These are phyloP conservation scores for Meloidogyne floridensis DNA, from an alignment of 1,140 invertebrate genomes.

Conservation along the genomic window DNA sequence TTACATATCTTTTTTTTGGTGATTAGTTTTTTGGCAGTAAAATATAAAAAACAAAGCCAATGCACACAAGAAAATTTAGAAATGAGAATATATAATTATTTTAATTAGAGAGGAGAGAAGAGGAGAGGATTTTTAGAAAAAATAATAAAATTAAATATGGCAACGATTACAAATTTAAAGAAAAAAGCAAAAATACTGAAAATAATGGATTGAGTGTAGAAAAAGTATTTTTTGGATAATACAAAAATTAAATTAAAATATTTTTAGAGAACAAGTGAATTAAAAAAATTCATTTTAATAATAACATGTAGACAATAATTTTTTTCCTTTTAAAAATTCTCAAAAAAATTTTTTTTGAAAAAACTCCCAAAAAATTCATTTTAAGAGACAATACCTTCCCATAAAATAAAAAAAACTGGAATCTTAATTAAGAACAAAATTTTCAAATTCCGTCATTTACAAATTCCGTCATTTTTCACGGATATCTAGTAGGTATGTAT, in stretches of 20 bases:
- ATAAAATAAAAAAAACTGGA: too few species aligned
- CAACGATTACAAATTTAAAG: background rate
- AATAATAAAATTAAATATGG: background rate
- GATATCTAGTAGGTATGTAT: too few species aligned
- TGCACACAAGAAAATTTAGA: background rate
- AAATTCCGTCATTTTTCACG: too few species aligned
- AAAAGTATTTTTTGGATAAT: background rate
- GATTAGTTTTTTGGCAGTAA: constrained; percentile 4
- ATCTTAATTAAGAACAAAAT: too few species aligned
- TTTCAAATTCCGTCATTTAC: too few species aligned
- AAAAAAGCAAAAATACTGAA: background rate
- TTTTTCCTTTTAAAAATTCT: too few species aligned
- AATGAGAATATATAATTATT: background rate
- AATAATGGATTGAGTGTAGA: background rate
- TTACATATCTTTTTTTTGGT: constrained; percentile 8
- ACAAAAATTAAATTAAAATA: background rate
- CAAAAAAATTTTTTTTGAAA: too few species aligned
- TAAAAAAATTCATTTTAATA: background rate
- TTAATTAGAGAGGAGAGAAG: background rate
- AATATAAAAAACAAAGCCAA: background rate
- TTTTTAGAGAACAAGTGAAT: background rate
- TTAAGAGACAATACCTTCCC: too few species aligned
- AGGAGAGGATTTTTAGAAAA: background rate
- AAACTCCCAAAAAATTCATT: too few species aligned
- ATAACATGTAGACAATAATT: too few species aligned